These are phyloP conservation scores for Hippopotamyrus pictus DNA, from an alignment of 2,797 vertebrate genomes.

Conservation along the genomic window DNA sequence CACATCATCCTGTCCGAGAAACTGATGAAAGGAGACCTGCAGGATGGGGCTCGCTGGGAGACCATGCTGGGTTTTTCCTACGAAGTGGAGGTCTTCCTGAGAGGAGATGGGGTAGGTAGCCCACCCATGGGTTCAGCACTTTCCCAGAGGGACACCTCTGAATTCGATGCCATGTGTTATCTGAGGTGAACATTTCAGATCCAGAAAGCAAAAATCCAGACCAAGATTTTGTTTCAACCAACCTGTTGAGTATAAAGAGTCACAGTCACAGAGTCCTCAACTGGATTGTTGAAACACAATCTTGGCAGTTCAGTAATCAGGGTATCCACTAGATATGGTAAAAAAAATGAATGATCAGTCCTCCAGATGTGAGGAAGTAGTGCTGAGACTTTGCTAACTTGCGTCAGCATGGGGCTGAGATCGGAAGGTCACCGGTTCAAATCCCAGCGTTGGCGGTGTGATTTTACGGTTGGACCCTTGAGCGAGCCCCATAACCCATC, in stretches of 20 bases:
- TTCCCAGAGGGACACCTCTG: not conserved
- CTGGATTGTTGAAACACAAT: not conserved
- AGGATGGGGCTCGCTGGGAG: conserved; percentile 70
- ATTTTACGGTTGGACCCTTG: not conserved
- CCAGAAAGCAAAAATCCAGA: not conserved
- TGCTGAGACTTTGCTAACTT: not conserved
- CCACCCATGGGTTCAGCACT: not conserved
- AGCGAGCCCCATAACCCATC: not conserved
- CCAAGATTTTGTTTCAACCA: not conserved
- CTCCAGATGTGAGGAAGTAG: not conserved
- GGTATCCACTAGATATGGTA: not conserved
- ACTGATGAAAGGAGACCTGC: conserved; percentile 69
- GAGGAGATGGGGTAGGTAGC: conserved; percentile 62
- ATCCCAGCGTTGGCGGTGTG: not conserved
- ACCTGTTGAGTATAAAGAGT: not conserved
- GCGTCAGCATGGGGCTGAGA: not conserved
- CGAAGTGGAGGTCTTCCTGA: conserved; percentile 70
- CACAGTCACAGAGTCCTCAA: not conserved
- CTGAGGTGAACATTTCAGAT: not conserved
- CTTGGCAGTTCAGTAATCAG: not conserved
- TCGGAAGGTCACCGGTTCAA: not conserved
- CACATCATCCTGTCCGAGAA: conserved; percentile 72
- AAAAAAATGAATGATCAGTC: not conserved
- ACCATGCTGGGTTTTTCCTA: conserved; percentile 82
- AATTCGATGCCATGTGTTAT: not conserved